Conservation (phyloP, 2,888 invertebrate genomes). For the Eupithecia dodoneata region DNA sequence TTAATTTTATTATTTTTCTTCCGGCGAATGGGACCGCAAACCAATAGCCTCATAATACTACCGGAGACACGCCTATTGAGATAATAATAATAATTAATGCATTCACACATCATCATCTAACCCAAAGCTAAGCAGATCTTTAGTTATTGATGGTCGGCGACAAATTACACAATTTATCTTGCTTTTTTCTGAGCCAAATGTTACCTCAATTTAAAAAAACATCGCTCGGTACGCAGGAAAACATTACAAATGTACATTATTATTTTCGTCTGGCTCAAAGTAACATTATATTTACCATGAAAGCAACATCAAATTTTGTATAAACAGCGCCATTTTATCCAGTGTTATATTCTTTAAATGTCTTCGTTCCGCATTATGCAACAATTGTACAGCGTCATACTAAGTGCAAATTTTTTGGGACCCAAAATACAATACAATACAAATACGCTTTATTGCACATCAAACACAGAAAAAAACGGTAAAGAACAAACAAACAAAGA, state of each 20-base stretch:
- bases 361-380: not conserved
- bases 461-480: no score
- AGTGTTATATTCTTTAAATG: constrained; percentile 1
- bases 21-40: no score
- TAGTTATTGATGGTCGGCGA: not conserved
- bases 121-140: not conserved
- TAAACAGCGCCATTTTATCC: constrained; percentile 15
- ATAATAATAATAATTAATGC: not conserved
- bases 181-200: not conserved
- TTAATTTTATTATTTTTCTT: no score
- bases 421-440: no score
- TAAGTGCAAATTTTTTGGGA: not conserved
- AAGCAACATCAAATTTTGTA: constrained; percentile 13
- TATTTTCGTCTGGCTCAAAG: not conserved
- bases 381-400: not conserved
- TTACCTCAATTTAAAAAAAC: not conserved
- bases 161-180: not conserved
- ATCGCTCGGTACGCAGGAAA: not conserved
- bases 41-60: not conserved
- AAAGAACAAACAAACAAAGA: no score
- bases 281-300: constrained; percentile 1
- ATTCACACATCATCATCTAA: not conserved
- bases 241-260: not conserved
- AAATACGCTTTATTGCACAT: no score
- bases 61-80: not conserved